Evolutionary conservation across 1,140 invertebrate genomes (phyloP).

Genomic region (Planococcus citri): DNA sequence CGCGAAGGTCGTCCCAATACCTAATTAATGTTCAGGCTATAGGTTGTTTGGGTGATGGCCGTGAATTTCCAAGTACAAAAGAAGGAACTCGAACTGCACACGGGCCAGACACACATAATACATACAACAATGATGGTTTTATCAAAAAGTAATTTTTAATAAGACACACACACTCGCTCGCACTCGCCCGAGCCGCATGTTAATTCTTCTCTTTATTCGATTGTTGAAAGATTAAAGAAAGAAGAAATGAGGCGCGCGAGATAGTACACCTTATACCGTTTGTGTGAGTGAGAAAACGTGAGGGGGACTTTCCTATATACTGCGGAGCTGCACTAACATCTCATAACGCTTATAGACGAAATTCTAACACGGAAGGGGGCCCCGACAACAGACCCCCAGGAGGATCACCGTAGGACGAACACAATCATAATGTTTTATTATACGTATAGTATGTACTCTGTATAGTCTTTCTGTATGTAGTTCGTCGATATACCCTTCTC

Average conservation of each 20-base stretch:
- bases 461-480: too few species aligned
- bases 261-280: background rate
- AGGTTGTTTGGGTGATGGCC: too few species aligned
- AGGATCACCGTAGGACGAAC: constrained; percentile 17
- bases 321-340: too few species aligned
- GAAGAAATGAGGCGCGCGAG: background rate
- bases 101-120: background rate
- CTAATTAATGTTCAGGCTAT: background rate
- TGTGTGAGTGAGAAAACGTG: background rate
- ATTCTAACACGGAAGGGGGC: constrained; percentile 11
- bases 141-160: constrained; percentile 20
- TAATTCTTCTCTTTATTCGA: constrained; percentile 5
- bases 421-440: constrained; percentile 8
- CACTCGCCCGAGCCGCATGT: background rate
- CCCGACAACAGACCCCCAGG: constrained; percentile 9
- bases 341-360: background rate
- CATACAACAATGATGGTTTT: background rate
- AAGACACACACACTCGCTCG: background rate
- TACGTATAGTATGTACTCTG: background rate
- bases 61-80: background rate
- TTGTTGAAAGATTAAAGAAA: constrained; percentile 12
- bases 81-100: background rate
- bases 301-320: too few species aligned
- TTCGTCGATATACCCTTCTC: too few species aligned
- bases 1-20: background rate